These are phyloP conservation scores for Plebejus argus DNA, from an alignment of 2,888 invertebrate species.

Conservation along the genomic window DNA sequence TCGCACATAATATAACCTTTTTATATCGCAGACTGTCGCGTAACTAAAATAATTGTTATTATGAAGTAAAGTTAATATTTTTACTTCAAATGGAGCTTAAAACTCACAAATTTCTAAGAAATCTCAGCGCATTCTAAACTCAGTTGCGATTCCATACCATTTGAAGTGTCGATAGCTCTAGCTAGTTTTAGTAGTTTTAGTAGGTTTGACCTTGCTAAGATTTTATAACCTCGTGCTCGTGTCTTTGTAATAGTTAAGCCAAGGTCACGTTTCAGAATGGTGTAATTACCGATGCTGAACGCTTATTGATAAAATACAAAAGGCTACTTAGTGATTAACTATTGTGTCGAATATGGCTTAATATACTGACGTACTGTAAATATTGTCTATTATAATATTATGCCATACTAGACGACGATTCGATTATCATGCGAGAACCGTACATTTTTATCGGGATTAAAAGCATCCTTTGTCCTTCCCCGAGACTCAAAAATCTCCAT, in stretches of 20 bases:
- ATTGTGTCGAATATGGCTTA: neutral
- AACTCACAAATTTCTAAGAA: neutral
- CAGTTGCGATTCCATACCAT: neutral
- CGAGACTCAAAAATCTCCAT: no score
- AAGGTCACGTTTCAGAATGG: constrained; percentile 20
- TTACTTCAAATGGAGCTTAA: neutral
- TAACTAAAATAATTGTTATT: neutral
- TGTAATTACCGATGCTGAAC: constrained; percentile 25
- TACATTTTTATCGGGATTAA: no score
- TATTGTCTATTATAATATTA: neutral
- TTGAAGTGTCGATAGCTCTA: neutral
- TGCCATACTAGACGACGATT: no score
- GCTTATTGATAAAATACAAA: constrained; percentile 24
- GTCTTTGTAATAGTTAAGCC: neutral
- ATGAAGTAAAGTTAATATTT: neutral
- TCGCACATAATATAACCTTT: no score
- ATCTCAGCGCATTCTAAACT: neutral
- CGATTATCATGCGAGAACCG: no score
- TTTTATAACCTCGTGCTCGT: constrained; percentile 19
- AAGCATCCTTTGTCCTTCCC: no score
- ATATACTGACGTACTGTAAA: neutral
- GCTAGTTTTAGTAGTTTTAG: no score
- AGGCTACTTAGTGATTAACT: neutral
- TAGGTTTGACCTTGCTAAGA: neutral
- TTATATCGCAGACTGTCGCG: no score